Evolutionary conservation across 2,888 invertebrate genomes (phyloP), one percentile per base, ranked within the genome.

Genomic region (Polyommatus icarus): DNA sequence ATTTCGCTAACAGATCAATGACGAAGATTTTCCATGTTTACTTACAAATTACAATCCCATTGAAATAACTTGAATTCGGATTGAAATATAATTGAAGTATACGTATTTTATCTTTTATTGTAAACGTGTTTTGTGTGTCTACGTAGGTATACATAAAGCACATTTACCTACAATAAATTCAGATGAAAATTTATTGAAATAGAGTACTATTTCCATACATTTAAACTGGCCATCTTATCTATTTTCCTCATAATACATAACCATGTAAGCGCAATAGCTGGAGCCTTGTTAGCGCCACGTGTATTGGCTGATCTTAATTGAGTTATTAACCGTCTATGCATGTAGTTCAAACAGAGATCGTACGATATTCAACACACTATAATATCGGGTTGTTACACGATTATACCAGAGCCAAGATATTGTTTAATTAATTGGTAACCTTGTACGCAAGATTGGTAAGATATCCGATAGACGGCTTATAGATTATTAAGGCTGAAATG

Each of bases 401-500:
- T 67, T 67, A 32, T 67, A 15, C 29, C 67, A 32, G 67, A 67
- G 67, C 67, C 67, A 67, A 67, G 67, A 67, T 32, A 67, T 67
- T 67, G 67, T 67, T 67, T 29, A 67, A 67, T 67, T 32, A 67
- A 67, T 67, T 67, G 67, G 67, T 67, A 67, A 67, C 67, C 67
- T 29, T 61, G 24, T 61, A 61, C 24, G 12, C 12, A 61, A 61
- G 24, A 61, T 61, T 59, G 59, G 12, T 20, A 24, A 12, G 20
- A 67, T 24, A 67, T 20, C 1, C 8, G 59, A 59, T 20, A n/a
- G 20, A 57, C n/a, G n/a, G 57, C 2, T 20, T 59, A 10, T 54
- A 54, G 18, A 54, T 54, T 54, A 18, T 18, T 54, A 18, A 54
- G 54, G 54, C 50, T 50, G 54, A 54, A 54, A 54, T 18, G 18